Base-by-base conservation (phyloP, 1,140 invertebrate species). In the Solenopsis invicta region DNA sequence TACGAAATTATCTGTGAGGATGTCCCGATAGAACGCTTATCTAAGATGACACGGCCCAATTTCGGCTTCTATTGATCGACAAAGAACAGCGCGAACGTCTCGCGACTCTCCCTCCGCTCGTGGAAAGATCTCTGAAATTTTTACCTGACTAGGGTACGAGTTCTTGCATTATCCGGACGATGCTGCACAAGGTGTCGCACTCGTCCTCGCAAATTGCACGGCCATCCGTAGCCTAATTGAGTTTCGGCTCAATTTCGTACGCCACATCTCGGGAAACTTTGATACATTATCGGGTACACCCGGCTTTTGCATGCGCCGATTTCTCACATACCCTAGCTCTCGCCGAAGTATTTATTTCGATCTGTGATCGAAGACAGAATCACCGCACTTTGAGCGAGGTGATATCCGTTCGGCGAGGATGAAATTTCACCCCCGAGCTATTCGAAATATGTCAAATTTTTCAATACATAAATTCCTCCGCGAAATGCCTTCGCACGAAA, bases 161-260 rank as follows among this genome's bases (percentile, higher is more conserved):
- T 34, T 66, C 61, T 16, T 56, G 24, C 48, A 41, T 76, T 45
- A 54, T 85, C 41, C 66, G 2, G 45, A 74, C 37, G 64, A 64
- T 18, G 16, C 54, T 24, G 1, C 71, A 61, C 37, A 52, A 80
- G 41, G 61, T n/a, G 78, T 62, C 52, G 76, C 85, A 34, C 59
- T 52, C 18, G 52, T 21, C 16, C 37, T 45, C 61, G n/a, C 48
- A 75, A 75, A 81, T 76, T 50, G 61, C 29, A 16, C 29, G 41
- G 29, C 34, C 54, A 48, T 13, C 48, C 72, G 45, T n/a, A 64
- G 37, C 13, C 78, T 90, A 90, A 91, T 91, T 86, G 87, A 88
- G 87, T 92, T 91, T 84, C 45, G 59, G 66, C 85, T 85, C 86
- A 91, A 90, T 92, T 92, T 92, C 85, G 80, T 75, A 18, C 50